Base-by-base conservation (phyloP, 2,888 invertebrate genomes). In the Malachius bipustulatus region DNA sequence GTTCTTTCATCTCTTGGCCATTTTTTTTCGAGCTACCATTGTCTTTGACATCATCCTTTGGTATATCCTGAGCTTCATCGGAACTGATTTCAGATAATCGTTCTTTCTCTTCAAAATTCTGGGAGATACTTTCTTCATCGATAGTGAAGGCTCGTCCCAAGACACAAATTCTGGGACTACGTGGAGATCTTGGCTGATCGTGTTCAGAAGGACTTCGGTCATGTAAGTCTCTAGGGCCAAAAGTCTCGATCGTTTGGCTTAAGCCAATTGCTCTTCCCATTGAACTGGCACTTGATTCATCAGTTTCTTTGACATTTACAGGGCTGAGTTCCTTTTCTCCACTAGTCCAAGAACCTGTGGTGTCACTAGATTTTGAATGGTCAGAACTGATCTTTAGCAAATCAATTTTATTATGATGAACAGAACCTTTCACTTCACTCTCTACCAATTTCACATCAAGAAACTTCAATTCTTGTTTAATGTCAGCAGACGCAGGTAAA, bases 241-340 rank as follows among this genome's bases (percentile, higher is more conserved):
- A 69, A 52, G 68, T 70, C 54, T 75, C 75, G 16, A 75, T 72
- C 49, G 77, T 77, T 58, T 80, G 82, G 2, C 83, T 83, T 46
- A 83, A 77, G 1, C 84, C 84, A 33, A 84, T 63, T 0, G 83
- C 80, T 40, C 80, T 67, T 1, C 83, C 82, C 48, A 84, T 82
- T 0, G 84, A 82, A 56, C 79, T 80, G 0, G 76, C 71, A 57
- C 80, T 80, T 0, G 80, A 80, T 54, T 81, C 80, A 42, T 81
- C 80, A 12, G 77, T 77, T 57, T 79, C 78, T 39, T 75, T 71
- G 38, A 63, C 27, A 53, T 64, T 35, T 50, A 64, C 40, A 33
- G 78, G 76, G 49, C 77, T 78, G 1, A 66, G 63, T 52, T 77
- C 77, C 56, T 77, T 78, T 54, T 80, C 80, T n/a, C 78, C 75